Evolutionary conservation across 2,797 vertebrate genomes (phyloP).

Genomic region (Varecia variegata): DNA sequence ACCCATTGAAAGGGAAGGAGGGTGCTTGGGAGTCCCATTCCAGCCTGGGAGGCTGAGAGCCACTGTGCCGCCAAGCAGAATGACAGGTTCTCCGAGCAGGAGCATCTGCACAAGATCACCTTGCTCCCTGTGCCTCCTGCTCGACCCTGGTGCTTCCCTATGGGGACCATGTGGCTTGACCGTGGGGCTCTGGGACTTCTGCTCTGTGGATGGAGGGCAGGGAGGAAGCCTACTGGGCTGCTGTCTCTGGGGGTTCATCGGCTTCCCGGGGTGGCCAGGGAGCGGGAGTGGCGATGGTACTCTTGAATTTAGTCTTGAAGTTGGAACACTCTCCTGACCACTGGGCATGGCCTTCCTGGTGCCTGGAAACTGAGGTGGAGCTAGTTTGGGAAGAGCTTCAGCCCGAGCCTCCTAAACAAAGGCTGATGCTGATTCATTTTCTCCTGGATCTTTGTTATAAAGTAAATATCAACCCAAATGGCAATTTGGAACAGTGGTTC

Average conservation of each 20-base stretch:
- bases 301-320: not conserved
- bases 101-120: fast-evolving
- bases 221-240: not conserved
- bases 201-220: not conserved
- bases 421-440: slow-evolving; percentile 33
- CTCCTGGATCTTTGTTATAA: slow-evolving; percentile 10
- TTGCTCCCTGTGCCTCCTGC: too few species aligned
- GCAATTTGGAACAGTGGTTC: not conserved
- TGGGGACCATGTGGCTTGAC: not conserved
- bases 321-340: not conserved
- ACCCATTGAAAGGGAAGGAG: not conserved
- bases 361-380: slow-evolving; percentile 41
- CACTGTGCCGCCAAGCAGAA: not conserved
- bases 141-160: too few species aligned
- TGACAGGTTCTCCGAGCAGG: not conserved
- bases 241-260: not conserved
- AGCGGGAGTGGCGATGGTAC: fast-evolving
- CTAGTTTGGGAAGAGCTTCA: not conserved
- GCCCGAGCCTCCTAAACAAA: slow-evolving; percentile 19
- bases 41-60: not conserved
- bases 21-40: not conserved
- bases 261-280: not conserved
- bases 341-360: not conserved
- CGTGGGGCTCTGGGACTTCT: not conserved
- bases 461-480: not conserved